Conservation (phyloP, 2,888 invertebrate species). For the Meloe dianella region DNA sequence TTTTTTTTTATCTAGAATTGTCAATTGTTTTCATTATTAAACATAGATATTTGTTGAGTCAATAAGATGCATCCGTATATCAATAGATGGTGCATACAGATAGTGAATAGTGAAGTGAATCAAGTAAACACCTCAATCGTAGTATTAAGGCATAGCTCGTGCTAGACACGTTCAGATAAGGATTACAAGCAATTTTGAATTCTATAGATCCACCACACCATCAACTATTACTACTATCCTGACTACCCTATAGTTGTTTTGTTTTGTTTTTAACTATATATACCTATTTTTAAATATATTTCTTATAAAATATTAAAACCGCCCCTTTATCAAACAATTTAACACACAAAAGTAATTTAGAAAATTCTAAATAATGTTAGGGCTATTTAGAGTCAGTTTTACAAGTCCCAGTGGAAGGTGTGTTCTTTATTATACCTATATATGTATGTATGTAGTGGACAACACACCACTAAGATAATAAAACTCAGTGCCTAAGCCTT, state of each 20-base stretch:
- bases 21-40: no score
- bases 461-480: slow-evolving; percentile 56
- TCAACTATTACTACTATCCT: no score
- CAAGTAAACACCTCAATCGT: slow-evolving; percentile 42
- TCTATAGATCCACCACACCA: neutral
- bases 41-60: slow-evolving; percentile 44
- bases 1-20: no score
- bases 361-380: slow-evolving; percentile 56
- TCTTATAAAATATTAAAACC: no score
- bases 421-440: slow-evolving; percentile 21
- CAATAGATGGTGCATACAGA: slow-evolving; percentile 31
- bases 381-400: slow-evolving; percentile 57
- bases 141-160: slow-evolving; percentile 48
- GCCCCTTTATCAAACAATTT: no score
- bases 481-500: slow-evolving; percentile 59
- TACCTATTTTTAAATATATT: no score
- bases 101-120: slow-evolving; percentile 44
- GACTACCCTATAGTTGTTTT: no score
- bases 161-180: slow-evolving; percentile 46
- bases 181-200: slow-evolving; percentile 41
- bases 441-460: slow-evolving; percentile 37
- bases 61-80: slow-evolving; percentile 41
- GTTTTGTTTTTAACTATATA: no score
- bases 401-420: slow-evolving; percentile 51
- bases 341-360: neutral